phyloP scores from a whole-genome alignment of 2,797 vertebrate genomes.

The Kryptolebias ocellatus region DNA sequence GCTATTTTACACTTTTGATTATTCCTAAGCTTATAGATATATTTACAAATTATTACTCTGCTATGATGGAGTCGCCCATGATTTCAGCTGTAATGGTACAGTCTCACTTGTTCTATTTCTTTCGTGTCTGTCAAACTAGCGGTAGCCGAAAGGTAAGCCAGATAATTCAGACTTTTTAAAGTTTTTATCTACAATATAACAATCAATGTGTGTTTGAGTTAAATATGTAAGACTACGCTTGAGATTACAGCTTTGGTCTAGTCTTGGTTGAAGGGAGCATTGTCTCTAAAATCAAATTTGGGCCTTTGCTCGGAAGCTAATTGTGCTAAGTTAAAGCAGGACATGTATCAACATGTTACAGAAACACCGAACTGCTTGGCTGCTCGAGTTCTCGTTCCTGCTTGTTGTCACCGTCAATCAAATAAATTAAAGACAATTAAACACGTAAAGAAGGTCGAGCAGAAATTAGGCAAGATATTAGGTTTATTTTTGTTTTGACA shows the following conservation, averaged over 20 bases:
- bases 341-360: conserved; percentile 54
- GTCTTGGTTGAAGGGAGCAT: background rate
- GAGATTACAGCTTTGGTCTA: rapidly evolving
- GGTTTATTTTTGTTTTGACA: too few relatives aligned
- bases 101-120: conserved; percentile 22
- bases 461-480: too few relatives aligned
- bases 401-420: background rate
- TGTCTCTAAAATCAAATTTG: background rate
- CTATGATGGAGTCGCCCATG: conserved; percentile 7
- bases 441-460: too few relatives aligned
- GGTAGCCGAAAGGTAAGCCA: conserved; percentile 71
- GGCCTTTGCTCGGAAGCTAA: conserved; percentile 45
- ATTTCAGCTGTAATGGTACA: conserved; percentile 43
- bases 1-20: too few relatives aligned
- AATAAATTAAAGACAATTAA: background rate
- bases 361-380: background rate
- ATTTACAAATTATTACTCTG: background rate
- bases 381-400: rapidly evolving
- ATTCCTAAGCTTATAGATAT: background rate
- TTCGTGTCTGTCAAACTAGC: conserved; percentile 37
- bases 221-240: background rate
- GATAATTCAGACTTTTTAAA: background rate
- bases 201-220: rapidly evolving
- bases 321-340: conserved; percentile 13
- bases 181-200: background rate